Conservation (phyloP, 2,113 vertebrate genomes). For the Phylloscopus trochilus region DNA sequence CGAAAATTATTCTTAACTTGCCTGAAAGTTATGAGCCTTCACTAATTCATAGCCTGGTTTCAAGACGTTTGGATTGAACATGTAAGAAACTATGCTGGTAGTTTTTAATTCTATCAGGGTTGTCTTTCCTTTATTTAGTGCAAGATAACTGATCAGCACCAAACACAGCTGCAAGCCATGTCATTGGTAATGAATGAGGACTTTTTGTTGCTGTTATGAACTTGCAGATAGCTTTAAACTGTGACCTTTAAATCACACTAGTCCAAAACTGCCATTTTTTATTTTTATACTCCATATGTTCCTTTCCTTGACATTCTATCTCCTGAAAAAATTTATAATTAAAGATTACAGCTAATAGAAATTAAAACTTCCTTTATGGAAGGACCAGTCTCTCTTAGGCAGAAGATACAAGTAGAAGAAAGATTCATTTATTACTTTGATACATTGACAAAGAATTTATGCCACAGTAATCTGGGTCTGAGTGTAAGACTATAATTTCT, state of each 20-base stretch:
- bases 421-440: not conserved
- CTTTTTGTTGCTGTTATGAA: not conserved
- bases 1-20: not conserved
- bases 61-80: not conserved
- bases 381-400: not conserved
- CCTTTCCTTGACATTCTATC: not conserved
- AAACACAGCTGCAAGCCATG: not conserved
- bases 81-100: not conserved
- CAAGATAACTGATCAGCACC: not conserved
- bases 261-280: not conserved
- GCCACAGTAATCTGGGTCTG: not conserved
- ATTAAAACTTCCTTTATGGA: not conserved
- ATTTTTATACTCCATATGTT: conserved; percentile 3
- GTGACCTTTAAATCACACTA: conserved; percentile 1
- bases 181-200: not conserved
- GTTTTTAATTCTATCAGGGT: not conserved
- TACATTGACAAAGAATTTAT: not conserved
- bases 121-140: not conserved
- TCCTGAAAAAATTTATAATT: not conserved
- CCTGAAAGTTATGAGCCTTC: not conserved
- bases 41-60: not conserved
- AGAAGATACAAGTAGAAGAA: not conserved
- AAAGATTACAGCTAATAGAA: not conserved
- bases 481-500: not conserved
- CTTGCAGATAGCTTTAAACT: conserved; percentile 10